Conservation (phyloP, 2,888 invertebrate genomes). For the Amphipoea oculea region DNA sequence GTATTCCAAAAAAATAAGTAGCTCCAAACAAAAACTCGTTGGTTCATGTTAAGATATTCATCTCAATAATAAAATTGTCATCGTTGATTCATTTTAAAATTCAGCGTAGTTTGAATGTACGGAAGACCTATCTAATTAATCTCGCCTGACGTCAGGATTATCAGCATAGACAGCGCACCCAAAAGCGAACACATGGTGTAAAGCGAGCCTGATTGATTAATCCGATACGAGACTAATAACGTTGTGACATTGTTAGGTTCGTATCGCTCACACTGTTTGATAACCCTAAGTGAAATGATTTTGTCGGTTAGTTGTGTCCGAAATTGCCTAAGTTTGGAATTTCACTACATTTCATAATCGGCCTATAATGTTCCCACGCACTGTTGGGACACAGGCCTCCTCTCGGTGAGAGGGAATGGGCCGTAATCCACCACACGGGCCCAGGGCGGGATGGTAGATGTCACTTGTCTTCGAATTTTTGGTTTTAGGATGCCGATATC, state of each 20-base stretch:
- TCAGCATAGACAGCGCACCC: constrained; percentile 6
- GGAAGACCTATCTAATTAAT: not conserved
- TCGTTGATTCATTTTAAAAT: not conserved
- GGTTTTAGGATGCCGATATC: not conserved
- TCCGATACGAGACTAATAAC: constrained; percentile 7
- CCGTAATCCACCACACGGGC: not conserved
- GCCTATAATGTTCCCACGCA: not conserved
- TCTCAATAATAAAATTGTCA: not conserved
- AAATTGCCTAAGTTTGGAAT: not conserved
- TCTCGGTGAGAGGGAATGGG: not conserved
- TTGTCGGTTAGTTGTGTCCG: no score
- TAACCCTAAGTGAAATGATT: not conserved
- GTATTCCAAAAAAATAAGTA: not conserved
- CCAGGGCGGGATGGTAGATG: not conserved
- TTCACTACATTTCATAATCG: not conserved
- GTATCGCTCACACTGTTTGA: not conserved
- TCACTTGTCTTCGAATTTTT: not conserved
- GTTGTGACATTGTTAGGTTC: not conserved
- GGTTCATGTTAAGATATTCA: not conserved
- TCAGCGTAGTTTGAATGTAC: not conserved
- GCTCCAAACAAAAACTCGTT: not conserved
- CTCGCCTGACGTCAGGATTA: constrained; percentile 1
- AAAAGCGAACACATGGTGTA: constrained; percentile 1
- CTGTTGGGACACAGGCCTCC: not conserved
- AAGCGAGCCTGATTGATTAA: constrained; percentile 8